A percentile compares a stretch with the other conserved stretches of the same genome.
phyloP scores from a whole-genome alignment of 2,888 invertebrate genomes.

The Lasioglossum oenotherae region DNA sequence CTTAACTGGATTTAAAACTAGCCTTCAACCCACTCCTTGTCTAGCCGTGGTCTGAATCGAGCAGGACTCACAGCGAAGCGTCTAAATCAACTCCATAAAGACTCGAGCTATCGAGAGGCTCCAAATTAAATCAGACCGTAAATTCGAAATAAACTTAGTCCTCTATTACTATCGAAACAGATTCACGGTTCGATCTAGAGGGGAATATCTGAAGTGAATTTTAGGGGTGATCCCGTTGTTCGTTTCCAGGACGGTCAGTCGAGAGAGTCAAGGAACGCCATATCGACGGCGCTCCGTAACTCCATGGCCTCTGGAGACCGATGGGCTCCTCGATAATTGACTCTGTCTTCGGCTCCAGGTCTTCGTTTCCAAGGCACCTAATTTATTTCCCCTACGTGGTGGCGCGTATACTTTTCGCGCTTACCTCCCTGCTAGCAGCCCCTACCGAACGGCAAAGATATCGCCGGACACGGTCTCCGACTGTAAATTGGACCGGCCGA shows the following conservation, averaged over 20 bases:
- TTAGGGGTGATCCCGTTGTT: constrained; percentile 31
- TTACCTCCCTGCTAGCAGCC: constrained; percentile 28
- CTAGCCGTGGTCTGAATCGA: background rate
- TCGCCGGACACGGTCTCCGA: constrained; percentile 56
- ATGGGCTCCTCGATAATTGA: constrained; percentile 77
- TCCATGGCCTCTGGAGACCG: constrained; percentile 69
- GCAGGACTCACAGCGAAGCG: no score
- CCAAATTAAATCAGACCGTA: background rate
- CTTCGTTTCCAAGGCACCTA: constrained; percentile 71
- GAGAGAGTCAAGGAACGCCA: constrained; percentile 35
- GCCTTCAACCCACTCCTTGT: background rate
- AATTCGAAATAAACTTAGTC: background rate
- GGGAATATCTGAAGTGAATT: constrained; percentile 25
- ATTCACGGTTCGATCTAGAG: background rate
- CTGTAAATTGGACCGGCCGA: constrained; percentile 64
- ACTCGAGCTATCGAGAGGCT: background rate
- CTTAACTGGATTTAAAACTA: background rate
- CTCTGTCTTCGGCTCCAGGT: constrained; percentile 74
- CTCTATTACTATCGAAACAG: background rate
- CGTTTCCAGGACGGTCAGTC: constrained; percentile 47
- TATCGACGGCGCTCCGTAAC: constrained; percentile 58
- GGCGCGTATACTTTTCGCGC: constrained; percentile 69
- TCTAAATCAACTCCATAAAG: background rate
- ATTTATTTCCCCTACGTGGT: constrained; percentile 75
- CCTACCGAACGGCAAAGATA: constrained; percentile 47